Conservation (phyloP, 2,888 invertebrate species). For the Clitarchus hookeri region DNA sequence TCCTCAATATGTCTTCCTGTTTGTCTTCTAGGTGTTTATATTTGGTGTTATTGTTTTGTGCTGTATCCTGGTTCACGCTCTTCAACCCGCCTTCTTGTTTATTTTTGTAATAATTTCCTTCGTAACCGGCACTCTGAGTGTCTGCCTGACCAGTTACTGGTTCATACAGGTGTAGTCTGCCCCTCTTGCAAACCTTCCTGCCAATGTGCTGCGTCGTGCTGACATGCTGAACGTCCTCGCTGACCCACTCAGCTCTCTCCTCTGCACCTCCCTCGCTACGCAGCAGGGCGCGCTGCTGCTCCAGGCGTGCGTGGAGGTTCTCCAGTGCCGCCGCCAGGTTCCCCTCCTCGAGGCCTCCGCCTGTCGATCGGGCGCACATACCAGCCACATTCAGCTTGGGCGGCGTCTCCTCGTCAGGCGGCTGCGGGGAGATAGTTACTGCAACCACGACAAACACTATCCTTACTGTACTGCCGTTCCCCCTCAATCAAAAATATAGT, state of each 20-base stretch:
- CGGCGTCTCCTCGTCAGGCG: neutral
- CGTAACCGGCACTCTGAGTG: neutral
- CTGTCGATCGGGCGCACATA: neutral
- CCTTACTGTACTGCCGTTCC: too few species aligned
- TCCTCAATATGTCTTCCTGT: neutral
- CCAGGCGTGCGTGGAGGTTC: neutral
- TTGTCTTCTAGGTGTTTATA: neutral
- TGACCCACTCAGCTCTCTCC: too few species aligned
- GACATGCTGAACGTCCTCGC: neutral
- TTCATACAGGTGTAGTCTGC: neutral
- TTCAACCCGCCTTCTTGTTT: neutral
- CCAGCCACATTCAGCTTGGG: conserved; percentile 20
- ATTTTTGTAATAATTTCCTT: neutral
- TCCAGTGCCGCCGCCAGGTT: neutral
- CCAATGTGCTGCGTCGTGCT: neutral
- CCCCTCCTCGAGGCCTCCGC: neutral
- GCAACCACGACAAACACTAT: neutral
- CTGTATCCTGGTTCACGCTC: neutral
- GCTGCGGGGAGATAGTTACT: neutral
- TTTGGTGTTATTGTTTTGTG: neutral
- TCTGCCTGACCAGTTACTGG: neutral
- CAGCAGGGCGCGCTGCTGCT: neutral
- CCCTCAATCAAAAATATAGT: too few species aligned
- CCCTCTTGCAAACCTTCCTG: neutral
- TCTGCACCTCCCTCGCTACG: neutral